A percentile compares a stretch with the other conserved stretches of the same genome.
phyloP scores from a whole-genome alignment of 2,113 vertebrate species.

The Camelus bactrianus region DNA sequence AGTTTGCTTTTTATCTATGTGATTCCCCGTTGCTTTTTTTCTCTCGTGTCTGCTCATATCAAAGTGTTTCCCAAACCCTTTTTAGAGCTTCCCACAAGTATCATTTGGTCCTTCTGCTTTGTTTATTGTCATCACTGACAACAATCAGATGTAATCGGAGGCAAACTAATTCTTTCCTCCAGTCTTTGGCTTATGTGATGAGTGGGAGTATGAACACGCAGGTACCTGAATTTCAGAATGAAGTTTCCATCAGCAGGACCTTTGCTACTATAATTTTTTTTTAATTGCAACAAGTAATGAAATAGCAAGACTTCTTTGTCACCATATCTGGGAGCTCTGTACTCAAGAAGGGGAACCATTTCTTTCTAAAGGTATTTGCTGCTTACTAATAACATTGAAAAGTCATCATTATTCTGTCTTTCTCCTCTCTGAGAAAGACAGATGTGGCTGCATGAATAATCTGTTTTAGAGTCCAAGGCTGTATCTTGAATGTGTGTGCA shows the following conservation, averaged over 20 bases:
- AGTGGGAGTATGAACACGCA: neutral
- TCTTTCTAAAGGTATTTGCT: neutral
- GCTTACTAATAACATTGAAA: neutral
- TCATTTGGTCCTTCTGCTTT: neutral
- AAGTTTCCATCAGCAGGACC: constrained; percentile 19
- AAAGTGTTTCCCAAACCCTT: constrained; percentile 30
- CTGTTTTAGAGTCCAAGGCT: neutral
- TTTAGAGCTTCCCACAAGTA: constrained; percentile 44
- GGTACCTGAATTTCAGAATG: constrained; percentile 21
- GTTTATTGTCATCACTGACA: constrained; percentile 13
- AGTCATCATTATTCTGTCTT: neutral
- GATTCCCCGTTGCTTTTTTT: neutral
- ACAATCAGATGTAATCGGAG: neutral
- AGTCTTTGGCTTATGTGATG: neutral
- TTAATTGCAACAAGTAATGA: neutral
- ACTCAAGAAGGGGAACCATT: neutral
- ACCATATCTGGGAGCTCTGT: neutral
- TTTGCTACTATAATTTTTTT: neutral
- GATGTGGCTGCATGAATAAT: neutral
- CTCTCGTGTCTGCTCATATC: neutral
- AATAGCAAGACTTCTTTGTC: neutral
- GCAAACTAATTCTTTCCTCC: neutral
- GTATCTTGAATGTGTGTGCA: neutral
- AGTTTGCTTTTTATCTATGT: neutral
- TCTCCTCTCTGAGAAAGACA: neutral